Evolutionary conservation across 2,888 invertebrate species (phyloP), one percentile per base, ranked within the genome.

Genomic region (Uropetala carovei): DNA sequence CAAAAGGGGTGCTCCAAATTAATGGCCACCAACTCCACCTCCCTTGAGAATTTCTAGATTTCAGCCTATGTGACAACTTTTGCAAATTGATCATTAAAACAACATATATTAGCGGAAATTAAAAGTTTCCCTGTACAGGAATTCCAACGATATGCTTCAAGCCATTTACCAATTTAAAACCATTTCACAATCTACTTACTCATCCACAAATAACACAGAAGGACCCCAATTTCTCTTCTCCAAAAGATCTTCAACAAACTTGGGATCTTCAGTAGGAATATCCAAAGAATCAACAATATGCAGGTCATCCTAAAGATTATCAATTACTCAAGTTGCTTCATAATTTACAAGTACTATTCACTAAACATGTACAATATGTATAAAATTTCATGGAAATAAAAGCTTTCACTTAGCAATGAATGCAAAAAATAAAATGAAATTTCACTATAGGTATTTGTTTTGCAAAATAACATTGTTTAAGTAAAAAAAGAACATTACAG

Each of bases 221-320:
- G 98, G 98, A 16, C 99, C 99, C 99, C 99, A 99, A 94, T 97
- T 97, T 93, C 99, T 96, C 83, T 96, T 96, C 93, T 98, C 97
- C 59, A 98, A 97, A 92, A 99, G 95, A 93, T 98, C 97, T 93
- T 97, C 95, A 13, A 99, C 95, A 94, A 96, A 99, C 94, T 96
- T 95, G 0, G 97, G 96, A 93, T 99, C 98, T 92, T 97, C 97
- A 3, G 97, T 96, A 0, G 99, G 99, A 92, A 99, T 96, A 93
- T 99, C 97, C 16, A 99, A 95, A 94, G 97, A 96, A 93, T 98
- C 97, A 0, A 99, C 98, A 93, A 99, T 96, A 95, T 99, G 99
- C 81, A 99, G 95, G 95, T 99, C 99, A 95, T 99, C 98, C 96
- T 99, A 43, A 43, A 43, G 43, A 43, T 43, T 43, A 43, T 43